Base-by-base conservation (phyloP, 2,113 vertebrate species). In the Pelmatolapia mariae region DNA sequence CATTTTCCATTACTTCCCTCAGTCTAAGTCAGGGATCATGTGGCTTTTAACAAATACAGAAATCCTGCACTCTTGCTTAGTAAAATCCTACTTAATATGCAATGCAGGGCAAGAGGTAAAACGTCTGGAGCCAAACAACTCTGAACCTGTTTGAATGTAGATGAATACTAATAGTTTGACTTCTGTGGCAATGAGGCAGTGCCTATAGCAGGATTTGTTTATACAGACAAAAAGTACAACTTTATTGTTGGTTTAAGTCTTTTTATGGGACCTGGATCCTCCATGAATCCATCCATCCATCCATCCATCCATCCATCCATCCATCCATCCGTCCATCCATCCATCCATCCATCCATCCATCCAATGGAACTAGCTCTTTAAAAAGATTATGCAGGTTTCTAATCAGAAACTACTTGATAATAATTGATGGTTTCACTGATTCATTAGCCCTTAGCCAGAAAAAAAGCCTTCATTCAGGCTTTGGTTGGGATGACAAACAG, bases 1-100 rank as follows among this genome's bases (percentile, higher is more conserved):
- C 86, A 71, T 86, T 87, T 92, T 87, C 83, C 29, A 80, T 79
- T 86, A 43, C 33, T 88, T 81, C 12, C 45, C 57, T 33, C 71
- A 19, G 73, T 45, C 40, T 53, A 57, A 43, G 66, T 84, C 86
- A 73, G 36, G 29, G 80, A 85, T 88, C 54, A 86, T 82, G 79
- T 54, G n/a, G 83, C 83, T 86, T 85, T 87, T 53, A 89, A 81
- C 71, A 81, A 86, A 86, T 80, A 47, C n/a, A 87, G 56, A 86
- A 54, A 86, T 4, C 63, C 68, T 84, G 66, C 81, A 22, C 78
- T 66, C 33, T 50, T 66, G 53, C 79, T 57, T 66, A 7, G n/a
- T 68, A 45, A 56, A 52, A 78, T 52, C 73, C 18, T 47, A 9
- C 18, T 43, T 73, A 82, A 86, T 83, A 81, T 59, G 47, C 31